phyloP scores from a whole-genome alignment of 2,888 invertebrate genomes.

The Mimachlamys varia region DNA sequence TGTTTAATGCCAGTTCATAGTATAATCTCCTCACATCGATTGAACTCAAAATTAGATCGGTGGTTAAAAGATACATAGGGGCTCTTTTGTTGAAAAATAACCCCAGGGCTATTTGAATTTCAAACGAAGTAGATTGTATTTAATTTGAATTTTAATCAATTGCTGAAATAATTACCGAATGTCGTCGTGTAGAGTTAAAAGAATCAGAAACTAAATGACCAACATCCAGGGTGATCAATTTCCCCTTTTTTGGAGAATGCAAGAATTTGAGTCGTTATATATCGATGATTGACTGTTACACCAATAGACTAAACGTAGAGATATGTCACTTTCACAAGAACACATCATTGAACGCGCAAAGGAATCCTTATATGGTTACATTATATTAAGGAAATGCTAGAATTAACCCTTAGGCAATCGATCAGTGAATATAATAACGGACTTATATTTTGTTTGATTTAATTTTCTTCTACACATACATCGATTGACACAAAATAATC shows the following conservation, averaged over 20 bases:
- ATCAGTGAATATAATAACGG: not conserved
- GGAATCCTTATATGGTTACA: no score
- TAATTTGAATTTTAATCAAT: not conserved
- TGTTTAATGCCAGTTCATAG: not conserved
- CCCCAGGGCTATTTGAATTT: not conserved
- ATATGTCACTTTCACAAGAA: not conserved
- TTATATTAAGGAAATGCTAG: not conserved
- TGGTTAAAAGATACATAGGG: not conserved
- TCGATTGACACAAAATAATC: not conserved
- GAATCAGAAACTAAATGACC: not conserved
- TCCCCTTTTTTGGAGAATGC: no score
- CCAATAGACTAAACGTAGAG: not conserved
- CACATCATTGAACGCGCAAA: no score
- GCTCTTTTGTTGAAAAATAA: no score
- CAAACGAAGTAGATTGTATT: not conserved
- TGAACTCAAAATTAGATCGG: not conserved
- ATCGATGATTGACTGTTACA: not conserved
- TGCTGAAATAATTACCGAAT: not conserved
- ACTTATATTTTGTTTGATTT: not conserved
- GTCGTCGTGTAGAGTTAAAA: not conserved
- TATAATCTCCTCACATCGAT: not conserved
- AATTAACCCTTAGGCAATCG: not conserved
- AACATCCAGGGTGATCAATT: not conserved
- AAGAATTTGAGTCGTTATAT: not conserved
- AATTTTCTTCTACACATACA: not conserved